Evolutionary conservation across 2,888 invertebrate genomes (phyloP).

Genomic region (Epistrophe eligans): DNA sequence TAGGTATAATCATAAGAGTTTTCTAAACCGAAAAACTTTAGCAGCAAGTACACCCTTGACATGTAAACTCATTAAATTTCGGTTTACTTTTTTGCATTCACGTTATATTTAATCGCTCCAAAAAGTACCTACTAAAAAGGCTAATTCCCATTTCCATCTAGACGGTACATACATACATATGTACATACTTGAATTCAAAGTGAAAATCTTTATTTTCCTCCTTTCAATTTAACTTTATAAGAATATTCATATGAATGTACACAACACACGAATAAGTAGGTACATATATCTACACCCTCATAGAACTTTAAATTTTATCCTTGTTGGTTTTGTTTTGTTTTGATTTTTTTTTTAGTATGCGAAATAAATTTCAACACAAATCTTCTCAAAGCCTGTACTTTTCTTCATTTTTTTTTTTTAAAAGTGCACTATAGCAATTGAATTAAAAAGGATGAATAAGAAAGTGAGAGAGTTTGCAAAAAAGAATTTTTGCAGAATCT

Average conservation of each 20-base stretch:
- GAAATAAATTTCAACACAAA: slow-evolving; percentile 4
- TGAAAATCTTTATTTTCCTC: slow-evolving; percentile 15
- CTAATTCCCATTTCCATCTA: slow-evolving; percentile 30
- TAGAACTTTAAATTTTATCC: background rate
- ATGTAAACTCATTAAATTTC: slow-evolving; percentile 27
- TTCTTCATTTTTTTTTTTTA: background rate
- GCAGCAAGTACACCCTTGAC: background rate
- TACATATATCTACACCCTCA: background rate
- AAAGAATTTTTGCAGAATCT: background rate
- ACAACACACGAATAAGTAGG: background rate
- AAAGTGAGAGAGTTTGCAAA: background rate
- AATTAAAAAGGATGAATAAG: slow-evolving; percentile 2
- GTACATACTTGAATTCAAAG: slow-evolving; percentile 3
- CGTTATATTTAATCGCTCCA: background rate
- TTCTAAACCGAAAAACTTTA: background rate
- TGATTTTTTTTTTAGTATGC: background rate
- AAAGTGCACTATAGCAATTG: background rate
- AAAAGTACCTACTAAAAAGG: slow-evolving; percentile 3
- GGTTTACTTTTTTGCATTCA: background rate
- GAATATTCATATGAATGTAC: background rate
- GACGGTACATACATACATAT: no score
- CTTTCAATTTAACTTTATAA: background rate
- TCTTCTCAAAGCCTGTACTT: slow-evolving; percentile 2
- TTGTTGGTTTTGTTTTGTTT: background rate
- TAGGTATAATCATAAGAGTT: background rate